A percentile compares a stretch with the other conserved stretches of the same genome.
These are phyloP conservation scores for Rhea pennata DNA, from an alignment of 2,113 vertebrate genomes.

Conservation along the genomic window DNA sequence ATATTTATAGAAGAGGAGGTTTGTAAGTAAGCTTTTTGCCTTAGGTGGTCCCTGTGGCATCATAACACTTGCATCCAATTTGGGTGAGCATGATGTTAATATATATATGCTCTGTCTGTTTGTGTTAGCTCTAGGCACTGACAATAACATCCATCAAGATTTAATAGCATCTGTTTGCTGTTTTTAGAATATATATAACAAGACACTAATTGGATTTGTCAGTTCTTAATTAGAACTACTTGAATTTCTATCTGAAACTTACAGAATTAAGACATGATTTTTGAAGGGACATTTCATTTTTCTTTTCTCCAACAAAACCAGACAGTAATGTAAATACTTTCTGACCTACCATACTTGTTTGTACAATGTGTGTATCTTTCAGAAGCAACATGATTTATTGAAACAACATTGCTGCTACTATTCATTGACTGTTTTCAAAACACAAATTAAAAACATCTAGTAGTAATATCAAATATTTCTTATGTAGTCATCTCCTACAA, in stretches of 20 bases:
- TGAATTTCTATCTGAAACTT: not conserved
- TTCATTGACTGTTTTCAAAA: not conserved
- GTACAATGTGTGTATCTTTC: not conserved
- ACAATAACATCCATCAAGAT: not conserved
- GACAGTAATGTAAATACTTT: not conserved
- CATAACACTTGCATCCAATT: not conserved
- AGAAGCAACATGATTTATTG: not conserved
- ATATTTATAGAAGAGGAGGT: conserved; percentile 22
- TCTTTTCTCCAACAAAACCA: not conserved
- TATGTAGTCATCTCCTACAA: not conserved
- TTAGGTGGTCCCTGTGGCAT: not conserved
- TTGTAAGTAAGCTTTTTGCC: conserved; percentile 21
- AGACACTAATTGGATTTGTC: conserved; percentile 18
- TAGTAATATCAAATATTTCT: not conserved
- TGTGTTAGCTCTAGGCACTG: conserved; percentile 22
- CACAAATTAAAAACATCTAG: not conserved
- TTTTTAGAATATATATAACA: not conserved
- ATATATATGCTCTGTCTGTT: not conserved
- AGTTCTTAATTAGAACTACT: conserved; percentile 36
- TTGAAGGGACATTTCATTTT: not conserved
- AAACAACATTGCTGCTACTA: not conserved
- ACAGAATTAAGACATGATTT: not conserved
- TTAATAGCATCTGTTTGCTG: conserved; percentile 29
- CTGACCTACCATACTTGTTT: not conserved
- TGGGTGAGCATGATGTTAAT: conserved; percentile 5